Conservation (phyloP, 2,113 vertebrate species). For the Bubalus kerabau region DNA sequence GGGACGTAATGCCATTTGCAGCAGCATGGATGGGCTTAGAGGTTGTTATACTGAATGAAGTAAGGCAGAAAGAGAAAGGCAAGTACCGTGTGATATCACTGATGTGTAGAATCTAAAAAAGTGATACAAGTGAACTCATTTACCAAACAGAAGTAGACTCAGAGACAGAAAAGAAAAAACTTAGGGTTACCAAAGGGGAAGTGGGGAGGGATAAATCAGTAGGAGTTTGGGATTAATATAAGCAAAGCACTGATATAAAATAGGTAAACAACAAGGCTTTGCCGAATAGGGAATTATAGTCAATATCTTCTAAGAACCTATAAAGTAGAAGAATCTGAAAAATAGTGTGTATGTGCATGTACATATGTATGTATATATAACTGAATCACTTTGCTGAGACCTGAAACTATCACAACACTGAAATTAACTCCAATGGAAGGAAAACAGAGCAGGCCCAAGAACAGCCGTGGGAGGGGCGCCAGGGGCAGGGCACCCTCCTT, state of each 20-base stretch:
- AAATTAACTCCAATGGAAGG: not conserved
- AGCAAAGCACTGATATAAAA: not conserved
- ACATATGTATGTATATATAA: not conserved
- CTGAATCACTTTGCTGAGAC: not conserved
- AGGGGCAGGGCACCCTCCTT: rapidly evolving
- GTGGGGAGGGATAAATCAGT: not conserved
- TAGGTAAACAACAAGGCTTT: not conserved
- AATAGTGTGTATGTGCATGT: rapidly evolving
- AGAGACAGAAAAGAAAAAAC: not conserved
- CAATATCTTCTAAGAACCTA: not conserved
- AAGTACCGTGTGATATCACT: rapidly evolving
- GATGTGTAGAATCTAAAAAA: not conserved
- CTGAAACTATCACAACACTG: not conserved
- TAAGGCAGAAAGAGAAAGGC: not conserved
- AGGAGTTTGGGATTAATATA: not conserved
- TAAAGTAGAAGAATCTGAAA: not conserved
- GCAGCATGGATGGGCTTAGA: not conserved
- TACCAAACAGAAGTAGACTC: not conserved
- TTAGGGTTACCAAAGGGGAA: not conserved
- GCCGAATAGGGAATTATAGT: not conserved
- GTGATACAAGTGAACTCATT: too few species aligned
- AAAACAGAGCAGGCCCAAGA: not conserved
- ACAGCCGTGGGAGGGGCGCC: rapidly evolving
- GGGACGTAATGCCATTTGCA: not conserved
- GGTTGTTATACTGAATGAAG: not conserved